These are phyloP conservation scores for Petrocephalus zakoni DNA, from an alignment of 2,113 vertebrate genomes.

Conservation along the genomic window DNA sequence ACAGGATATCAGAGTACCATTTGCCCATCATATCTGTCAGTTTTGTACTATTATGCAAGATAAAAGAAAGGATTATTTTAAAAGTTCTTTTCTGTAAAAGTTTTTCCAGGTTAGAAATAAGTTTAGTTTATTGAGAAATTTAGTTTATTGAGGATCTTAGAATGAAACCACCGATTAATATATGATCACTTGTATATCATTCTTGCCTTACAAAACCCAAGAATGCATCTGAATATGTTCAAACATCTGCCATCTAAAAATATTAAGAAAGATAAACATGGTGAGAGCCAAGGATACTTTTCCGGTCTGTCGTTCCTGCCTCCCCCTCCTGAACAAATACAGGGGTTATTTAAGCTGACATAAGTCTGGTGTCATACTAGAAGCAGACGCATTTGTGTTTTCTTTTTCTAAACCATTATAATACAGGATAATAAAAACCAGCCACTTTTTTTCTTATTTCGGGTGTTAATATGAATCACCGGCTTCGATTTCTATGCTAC, in stretches of 20 bases:
- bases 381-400: conserved; percentile 33
- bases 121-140: background rate
- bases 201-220: conserved; percentile 38
- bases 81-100: background rate
- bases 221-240: conserved; percentile 50
- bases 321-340: conserved; percentile 48
- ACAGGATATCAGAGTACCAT: background rate
- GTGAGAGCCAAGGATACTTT: conserved; percentile 44
- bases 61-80: background rate
- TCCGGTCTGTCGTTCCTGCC: conserved; percentile 37
- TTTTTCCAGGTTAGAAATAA: background rate
- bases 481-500: background rate
- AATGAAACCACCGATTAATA: conserved; percentile 26
- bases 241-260: conserved; percentile 42
- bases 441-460: conserved; percentile 37
- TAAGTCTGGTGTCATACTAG: conserved; percentile 41
- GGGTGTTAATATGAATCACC: background rate
- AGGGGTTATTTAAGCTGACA: conserved; percentile 49
- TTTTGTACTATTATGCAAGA: background rate
- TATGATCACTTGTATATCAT: conserved; percentile 28
- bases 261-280: conserved; percentile 52
- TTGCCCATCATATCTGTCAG: background rate
- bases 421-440: conserved; percentile 46
- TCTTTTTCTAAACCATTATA: conserved; percentile 38
- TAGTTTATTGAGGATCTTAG: background rate